Evolutionary conservation across 2,113 vertebrate genomes (phyloP), one percentile per base, ranked within the genome.

Genomic region (Prinia subflava): DNA sequence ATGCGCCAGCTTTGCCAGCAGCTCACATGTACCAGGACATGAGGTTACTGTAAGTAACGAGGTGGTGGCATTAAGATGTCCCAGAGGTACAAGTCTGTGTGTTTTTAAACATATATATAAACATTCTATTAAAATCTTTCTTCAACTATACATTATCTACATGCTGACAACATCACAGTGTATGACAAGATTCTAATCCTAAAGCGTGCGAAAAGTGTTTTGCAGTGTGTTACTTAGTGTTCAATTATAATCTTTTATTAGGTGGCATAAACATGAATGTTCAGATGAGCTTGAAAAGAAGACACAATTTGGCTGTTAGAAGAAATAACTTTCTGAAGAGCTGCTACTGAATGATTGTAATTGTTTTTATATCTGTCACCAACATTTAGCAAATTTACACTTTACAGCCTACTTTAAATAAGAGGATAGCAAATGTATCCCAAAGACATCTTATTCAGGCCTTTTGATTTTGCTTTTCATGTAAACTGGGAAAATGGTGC

Each of bases 271-370:
- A 53, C 9, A 42, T 42, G 50, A 55, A 25, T 37, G 35, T 46
- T 81, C 9, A 84, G 87, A 57, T 37, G 24, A 63, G 13, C 41
- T 92, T 92, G 53, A 63, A 80, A 81, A 50, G 12, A 83, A 92
- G 79, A 8, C 4, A 30, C 11, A 50, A 9, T 52, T 76, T 30
- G 77, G 4, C 4, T 57, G 6, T 33, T 73, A 31, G 11, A 52
- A 76, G 22, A 82, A 63, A 84, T 68, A 24, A 28, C 17, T 74
- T 75, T 75, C 33, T 75, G 42, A 81, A 81, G 11, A 81, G 6
- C 2, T 0, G 1, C 2, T 18, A 18, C 5, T 33, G 33, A 59
- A 12, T n/a, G 14, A n/a, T 14, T 60, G 8, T 8, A n/a, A 20
- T 23, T 56, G 10, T 12, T 63, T 82, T 47, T 56, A 25, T 28